phyloP scores from a whole-genome alignment of 2,797 vertebrate genomes.

The Taenioides sp. region DNA sequence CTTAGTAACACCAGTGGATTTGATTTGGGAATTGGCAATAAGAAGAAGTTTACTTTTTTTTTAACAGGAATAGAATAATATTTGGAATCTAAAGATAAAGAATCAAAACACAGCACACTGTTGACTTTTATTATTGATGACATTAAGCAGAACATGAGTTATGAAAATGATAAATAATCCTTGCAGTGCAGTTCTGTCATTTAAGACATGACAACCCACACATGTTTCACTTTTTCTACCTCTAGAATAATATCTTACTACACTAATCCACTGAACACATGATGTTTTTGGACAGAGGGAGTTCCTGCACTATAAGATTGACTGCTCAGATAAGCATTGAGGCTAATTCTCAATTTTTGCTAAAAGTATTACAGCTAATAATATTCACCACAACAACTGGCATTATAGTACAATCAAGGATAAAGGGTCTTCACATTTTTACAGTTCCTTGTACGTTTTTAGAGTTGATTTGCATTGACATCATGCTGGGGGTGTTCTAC shows the following conservation, averaged over 20 bases:
- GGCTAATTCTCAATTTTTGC: too few relatives aligned
- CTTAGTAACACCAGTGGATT: constrained; percentile 11
- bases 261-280: too few relatives aligned
- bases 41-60: not conserved
- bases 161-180: not conserved
- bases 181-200: not conserved
- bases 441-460: too few relatives aligned
- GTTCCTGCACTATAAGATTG: not conserved
- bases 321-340: too few relatives aligned
- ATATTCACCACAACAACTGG: not conserved
- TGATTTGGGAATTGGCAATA: constrained; percentile 23
- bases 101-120: not conserved
- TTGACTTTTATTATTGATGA: constrained; percentile 2
- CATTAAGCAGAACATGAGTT: not conserved
- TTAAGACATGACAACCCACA: not conserved
- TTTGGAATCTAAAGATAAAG: constrained; percentile 5
- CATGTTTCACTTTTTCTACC: not conserved
- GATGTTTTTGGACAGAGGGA: too few relatives aligned
- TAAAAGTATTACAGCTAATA: not conserved
- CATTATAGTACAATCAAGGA: not conserved
- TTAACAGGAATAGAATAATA: not conserved
- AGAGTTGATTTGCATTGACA: too few relatives aligned
- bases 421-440: too few relatives aligned
- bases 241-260: not conserved
- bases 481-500: too few relatives aligned